Evolutionary conservation across 2,797 vertebrate species (phyloP).

Genomic region (Rhinatrema bivittatum): DNA sequence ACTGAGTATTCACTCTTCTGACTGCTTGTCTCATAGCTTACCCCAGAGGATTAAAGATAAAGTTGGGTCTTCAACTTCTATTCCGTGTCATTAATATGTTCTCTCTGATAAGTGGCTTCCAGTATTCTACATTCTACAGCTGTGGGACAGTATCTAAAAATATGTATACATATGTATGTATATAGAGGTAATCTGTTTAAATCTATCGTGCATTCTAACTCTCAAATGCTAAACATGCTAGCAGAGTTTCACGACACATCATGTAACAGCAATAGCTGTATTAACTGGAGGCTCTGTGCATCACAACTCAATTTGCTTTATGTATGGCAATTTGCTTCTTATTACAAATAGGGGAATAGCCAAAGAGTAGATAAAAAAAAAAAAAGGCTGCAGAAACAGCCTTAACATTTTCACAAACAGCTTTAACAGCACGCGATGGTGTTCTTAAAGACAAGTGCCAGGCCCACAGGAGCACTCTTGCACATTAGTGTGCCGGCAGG

Average conservation of each 20-base stretch:
- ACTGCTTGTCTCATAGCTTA: slow-evolving; percentile 68
- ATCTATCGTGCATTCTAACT: too few species aligned
- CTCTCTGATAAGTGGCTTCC: slow-evolving; percentile 47
- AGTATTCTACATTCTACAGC: slow-evolving; percentile 32
- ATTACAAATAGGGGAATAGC: too few species aligned
- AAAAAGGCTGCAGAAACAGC: background rate
- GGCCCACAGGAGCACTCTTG: slow-evolving; percentile 47
- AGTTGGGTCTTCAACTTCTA: slow-evolving; percentile 63
- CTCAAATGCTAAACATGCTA: too few species aligned
- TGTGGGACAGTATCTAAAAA: slow-evolving; percentile 42
- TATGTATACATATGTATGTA: slow-evolving; percentile 49
- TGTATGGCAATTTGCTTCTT: too few species aligned
- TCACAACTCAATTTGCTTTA: too few species aligned
- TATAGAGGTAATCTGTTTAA: slow-evolving; percentile 50
- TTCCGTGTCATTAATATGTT: slow-evolving; percentile 62
- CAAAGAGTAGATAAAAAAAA: background rate
- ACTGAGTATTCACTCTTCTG: slow-evolving; percentile 61
- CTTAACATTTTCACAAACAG: background rate
- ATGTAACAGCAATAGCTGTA: slow-evolving; percentile 38
- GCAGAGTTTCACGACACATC: slow-evolving; percentile 33
- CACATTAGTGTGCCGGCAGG: slow-evolving; percentile 57
- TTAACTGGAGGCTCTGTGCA: slow-evolving; percentile 40
- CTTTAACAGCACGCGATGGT: slow-evolving; percentile 18
- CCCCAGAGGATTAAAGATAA: slow-evolving; percentile 62
- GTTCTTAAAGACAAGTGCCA: slow-evolving; percentile 38